Conservation (phyloP, 2,113 vertebrate species). For the Pterophyllum scalare region DNA sequence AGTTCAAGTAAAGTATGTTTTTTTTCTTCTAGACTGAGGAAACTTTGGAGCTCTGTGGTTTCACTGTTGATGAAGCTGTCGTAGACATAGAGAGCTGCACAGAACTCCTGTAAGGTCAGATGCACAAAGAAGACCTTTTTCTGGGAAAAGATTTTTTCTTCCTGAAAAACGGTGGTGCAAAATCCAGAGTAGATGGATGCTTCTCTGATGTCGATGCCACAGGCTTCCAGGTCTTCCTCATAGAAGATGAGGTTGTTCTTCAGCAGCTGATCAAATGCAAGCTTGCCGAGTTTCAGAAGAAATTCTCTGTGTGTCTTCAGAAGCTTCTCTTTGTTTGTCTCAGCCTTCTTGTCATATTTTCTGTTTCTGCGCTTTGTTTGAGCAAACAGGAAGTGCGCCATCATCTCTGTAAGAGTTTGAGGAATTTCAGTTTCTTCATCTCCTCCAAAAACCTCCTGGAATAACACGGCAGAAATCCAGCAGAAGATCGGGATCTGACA, state of each 20-base stretch:
- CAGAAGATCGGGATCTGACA: conserved; percentile 72
- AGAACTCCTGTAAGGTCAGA: conserved; percentile 70
- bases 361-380: too few relatives aligned
- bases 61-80: conserved; percentile 46
- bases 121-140: conserved; percentile 58
- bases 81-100: conserved; percentile 52
- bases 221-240: conserved; percentile 47
- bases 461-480: conserved; percentile 60
- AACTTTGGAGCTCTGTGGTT: neutral
- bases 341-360: too few relatives aligned
- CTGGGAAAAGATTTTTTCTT: conserved; percentile 17
- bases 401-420: too few relatives aligned
- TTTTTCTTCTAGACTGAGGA: conserved; percentile 8
- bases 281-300: conserved; percentile 63
- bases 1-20: conserved; percentile 35
- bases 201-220: conserved; percentile 24
- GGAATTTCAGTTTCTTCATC: neutral
- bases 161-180: conserved; percentile 18
- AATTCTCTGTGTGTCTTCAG: neutral
- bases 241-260: conserved; percentile 63
- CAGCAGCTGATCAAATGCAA: conserved; percentile 63
- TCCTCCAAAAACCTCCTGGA: conserved; percentile 45
- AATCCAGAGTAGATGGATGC: conserved; percentile 41
- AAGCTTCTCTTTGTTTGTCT: too few relatives aligned
- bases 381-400: too few relatives aligned